Conservation (phyloP, 92 coral and sea anemone genomes). For the Meandrina meandrites region DNA sequence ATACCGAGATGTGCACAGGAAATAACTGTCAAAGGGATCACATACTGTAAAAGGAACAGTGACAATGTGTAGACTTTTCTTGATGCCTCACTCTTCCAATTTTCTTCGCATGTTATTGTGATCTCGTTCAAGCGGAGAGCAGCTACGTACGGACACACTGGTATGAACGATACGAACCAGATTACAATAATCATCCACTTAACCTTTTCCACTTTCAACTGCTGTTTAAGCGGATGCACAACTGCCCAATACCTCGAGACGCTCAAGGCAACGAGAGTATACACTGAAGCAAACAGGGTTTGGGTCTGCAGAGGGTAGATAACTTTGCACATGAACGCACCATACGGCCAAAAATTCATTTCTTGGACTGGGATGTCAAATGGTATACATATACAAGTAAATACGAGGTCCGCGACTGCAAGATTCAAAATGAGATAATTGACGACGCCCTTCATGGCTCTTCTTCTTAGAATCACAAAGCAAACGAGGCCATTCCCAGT, state of each 20-base stretch:
- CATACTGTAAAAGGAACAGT: constrained; percentile 63
- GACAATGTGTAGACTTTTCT: constrained; percentile 61
- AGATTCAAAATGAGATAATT: constrained; percentile 72
- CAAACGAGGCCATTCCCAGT: constrained; percentile 70
- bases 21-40: constrained; percentile 66
- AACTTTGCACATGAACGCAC: constrained; percentile 64
- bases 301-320: constrained; percentile 77
- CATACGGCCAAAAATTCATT: constrained; percentile 76
- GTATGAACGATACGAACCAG: constrained; percentile 62
- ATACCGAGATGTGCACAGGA: constrained; percentile 64
- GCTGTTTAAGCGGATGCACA: constrained; percentile 70
- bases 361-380: constrained; percentile 76
- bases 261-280: constrained; percentile 65
- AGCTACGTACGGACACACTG: constrained; percentile 68
- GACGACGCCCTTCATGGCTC: constrained; percentile 74
- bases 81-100: constrained; percentile 44
- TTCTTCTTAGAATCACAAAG: constrained; percentile 57
- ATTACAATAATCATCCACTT: constrained; percentile 55
- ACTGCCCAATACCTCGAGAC: constrained; percentile 74
- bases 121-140: constrained; percentile 5
- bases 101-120: constrained; percentile 50
- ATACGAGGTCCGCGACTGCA: constrained; percentile 74
- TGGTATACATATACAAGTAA: constrained; percentile 71
- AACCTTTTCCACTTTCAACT: constrained; percentile 48
- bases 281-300: constrained; percentile 66